These are phyloP conservation scores for Listronotus bonariensis DNA, from an alignment of 1,140 invertebrate genomes.

Conservation along the genomic window DNA sequence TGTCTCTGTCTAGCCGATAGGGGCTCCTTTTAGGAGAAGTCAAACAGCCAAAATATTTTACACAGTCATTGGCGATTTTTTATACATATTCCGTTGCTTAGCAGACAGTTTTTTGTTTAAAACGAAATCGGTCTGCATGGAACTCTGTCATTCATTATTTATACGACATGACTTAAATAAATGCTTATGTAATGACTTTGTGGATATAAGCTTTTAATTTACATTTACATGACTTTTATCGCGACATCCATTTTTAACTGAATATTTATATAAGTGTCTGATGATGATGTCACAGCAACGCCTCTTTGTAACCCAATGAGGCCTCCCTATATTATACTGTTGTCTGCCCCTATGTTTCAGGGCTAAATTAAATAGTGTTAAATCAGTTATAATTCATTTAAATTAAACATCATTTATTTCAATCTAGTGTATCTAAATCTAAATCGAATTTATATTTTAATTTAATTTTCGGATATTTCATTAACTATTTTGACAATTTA, in stretches of 20 bases:
- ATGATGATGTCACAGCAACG: slow-evolving; percentile 1
- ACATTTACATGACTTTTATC: slow-evolving; percentile 4
- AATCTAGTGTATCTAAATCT: slow-evolving; percentile 2
- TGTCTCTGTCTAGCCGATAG: slow-evolving; percentile 43
- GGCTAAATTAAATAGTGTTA: background rate
- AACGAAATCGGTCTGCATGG: slow-evolving; percentile 7
- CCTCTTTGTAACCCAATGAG: too few species aligned
- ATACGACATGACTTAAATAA: background rate
- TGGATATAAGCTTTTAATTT: slow-evolving; percentile 5
- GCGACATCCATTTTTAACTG: background rate
- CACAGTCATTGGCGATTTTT: slow-evolving; percentile 48
- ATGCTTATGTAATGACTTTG: slow-evolving; percentile 11
- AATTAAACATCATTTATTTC: slow-evolving; percentile 10
- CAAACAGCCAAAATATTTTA: slow-evolving; percentile 46
- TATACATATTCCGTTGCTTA: slow-evolving; percentile 20
- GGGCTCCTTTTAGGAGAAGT: slow-evolving; percentile 47
- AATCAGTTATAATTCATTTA: slow-evolving; percentile 5
- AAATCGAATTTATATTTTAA: slow-evolving; percentile 6
- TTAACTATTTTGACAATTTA: background rate
- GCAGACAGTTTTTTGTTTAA: background rate
- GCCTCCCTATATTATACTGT: too few species aligned
- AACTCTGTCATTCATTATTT: slow-evolving; percentile 7
- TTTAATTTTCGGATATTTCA: background rate
- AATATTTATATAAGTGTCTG: background rate
- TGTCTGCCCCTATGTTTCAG: slow-evolving; percentile 5